phyloP scores from a whole-genome alignment of 1,140 invertebrate genomes.

The Euura lappo region DNA sequence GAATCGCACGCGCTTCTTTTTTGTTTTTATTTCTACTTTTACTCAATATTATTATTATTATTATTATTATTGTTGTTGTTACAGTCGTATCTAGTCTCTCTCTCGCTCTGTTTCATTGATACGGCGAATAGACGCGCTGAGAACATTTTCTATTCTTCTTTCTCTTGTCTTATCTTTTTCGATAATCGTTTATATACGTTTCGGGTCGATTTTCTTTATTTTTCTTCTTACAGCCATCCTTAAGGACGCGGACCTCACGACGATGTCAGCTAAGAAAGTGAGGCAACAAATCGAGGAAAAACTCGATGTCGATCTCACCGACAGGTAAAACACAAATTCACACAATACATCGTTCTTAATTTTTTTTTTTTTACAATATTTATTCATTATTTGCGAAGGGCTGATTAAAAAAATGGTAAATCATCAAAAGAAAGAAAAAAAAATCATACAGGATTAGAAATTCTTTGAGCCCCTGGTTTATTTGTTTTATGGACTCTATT shows the following conservation, averaged over 20 bases:
- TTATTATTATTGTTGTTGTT: no score
- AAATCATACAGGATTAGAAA: no score
- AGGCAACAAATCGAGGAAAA: constrained; percentile 85
- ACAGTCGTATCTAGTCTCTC: background rate
- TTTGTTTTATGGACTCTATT: no score
- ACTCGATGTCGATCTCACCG: constrained; percentile 75
- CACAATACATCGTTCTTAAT: background rate
- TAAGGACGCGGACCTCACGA: constrained; percentile 83
- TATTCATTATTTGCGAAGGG: background rate
- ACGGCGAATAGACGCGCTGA: no score
- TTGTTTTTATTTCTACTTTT: no score
- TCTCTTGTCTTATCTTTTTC: no score
- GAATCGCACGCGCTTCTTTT: background rate
- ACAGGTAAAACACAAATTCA: constrained; percentile 54
- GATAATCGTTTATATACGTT: background rate
- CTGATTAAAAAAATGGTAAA: no score
- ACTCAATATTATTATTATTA: no score
- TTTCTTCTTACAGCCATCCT: constrained; percentile 75
- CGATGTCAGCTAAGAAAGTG: constrained; percentile 89
- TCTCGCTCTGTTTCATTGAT: background rate
- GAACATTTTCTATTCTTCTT: no score
- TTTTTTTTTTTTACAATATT: background rate
- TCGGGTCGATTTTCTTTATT: constrained; percentile 3
- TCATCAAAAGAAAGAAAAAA: no score
- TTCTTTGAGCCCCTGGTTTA: no score